Evolutionary conservation across 2,797 vertebrate species (phyloP).

Genomic region (Lophius americanus): DNA sequence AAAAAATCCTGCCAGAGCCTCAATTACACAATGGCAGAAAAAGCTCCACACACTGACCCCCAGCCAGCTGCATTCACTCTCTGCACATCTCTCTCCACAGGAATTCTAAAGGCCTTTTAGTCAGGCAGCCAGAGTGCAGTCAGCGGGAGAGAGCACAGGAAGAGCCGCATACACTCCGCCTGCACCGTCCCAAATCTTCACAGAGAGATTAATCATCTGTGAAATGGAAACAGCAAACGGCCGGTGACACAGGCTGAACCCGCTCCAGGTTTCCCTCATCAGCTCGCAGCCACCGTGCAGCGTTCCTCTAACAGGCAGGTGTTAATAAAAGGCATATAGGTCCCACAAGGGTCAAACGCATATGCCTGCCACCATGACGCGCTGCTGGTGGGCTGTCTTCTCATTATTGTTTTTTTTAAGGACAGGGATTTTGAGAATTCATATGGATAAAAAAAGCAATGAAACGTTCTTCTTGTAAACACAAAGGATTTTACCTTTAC

Average conservation of each 20-base stretch:
- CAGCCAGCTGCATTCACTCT: constrained; percentile 99
- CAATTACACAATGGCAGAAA: constrained; percentile 99
- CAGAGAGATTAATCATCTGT: constrained; percentile 99
- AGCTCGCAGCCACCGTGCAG: constrained; percentile 90
- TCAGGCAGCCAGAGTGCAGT: constrained; percentile 97
- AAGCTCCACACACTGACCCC: constrained; percentile 97
- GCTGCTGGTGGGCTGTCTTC: constrained; percentile 71
- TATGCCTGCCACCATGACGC: constrained; percentile 76
- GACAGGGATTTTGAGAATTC: constrained; percentile 72
- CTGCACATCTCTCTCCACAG: constrained; percentile 99
- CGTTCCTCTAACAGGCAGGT: constrained; percentile 96
- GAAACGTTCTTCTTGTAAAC: constrained; percentile 71
- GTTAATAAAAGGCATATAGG: constrained; percentile 99
- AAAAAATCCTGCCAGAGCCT: constrained; percentile 95
- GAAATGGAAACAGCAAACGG: constrained; percentile 99
- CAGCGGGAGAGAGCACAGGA: constrained; percentile 92
- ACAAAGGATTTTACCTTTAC: constrained; percentile 55
- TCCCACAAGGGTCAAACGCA: constrained; percentile 90
- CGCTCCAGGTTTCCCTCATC: constrained; percentile 97
- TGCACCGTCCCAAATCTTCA: constrained; percentile 85
- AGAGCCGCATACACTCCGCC: constrained; percentile 90
- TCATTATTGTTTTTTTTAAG: constrained; percentile 77
- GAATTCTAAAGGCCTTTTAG: constrained; percentile 99
- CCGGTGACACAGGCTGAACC: constrained; percentile 99
- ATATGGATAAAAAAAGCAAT: constrained; percentile 59